Conservation (phyloP, 2,888 invertebrate species). For the Elysia crispata region DNA sequence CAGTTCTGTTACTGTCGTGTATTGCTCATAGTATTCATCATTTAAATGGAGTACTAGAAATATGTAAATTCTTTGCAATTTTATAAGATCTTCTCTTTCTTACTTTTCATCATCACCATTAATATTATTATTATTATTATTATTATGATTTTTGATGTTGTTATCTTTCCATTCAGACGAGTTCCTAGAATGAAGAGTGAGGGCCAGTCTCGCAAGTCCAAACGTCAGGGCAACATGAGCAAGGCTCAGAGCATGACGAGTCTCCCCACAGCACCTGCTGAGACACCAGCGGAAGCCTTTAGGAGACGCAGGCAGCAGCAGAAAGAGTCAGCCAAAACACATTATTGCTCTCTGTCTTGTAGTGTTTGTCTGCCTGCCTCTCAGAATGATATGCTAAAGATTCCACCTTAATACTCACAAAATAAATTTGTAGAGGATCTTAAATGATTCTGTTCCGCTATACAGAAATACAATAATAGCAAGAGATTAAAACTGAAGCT, state of each 20-base stretch:
- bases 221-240: slow-evolving; percentile 57
- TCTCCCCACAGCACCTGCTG: slow-evolving; percentile 39
- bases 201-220: slow-evolving; percentile 66
- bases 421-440: too few relatives aligned
- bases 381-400: too few relatives aligned
- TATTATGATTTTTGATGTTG: too few relatives aligned
- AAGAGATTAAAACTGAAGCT: too few relatives aligned
- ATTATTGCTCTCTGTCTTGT: not conserved
- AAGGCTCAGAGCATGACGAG: slow-evolving; percentile 47
- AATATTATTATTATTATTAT: too few relatives aligned
- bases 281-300: slow-evolving; percentile 57
- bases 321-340: slow-evolving; percentile 57
- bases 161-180: slow-evolving; percentile 58
- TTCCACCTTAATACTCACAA: too few relatives aligned
- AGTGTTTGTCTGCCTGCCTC: too few relatives aligned
- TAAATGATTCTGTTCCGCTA: too few relatives aligned
- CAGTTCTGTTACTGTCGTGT: not conserved
- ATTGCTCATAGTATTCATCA: not conserved
- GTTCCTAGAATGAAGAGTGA: slow-evolving; percentile 72
- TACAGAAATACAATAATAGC: too few relatives aligned
- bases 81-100: not conserved
- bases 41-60: not conserved
- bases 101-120: not conserved
- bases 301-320: slow-evolving; percentile 57
- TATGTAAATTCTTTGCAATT: not conserved